phyloP scores from a whole-genome alignment of 2,888 invertebrate species.

The Pristionchus exspectatus region DNA sequence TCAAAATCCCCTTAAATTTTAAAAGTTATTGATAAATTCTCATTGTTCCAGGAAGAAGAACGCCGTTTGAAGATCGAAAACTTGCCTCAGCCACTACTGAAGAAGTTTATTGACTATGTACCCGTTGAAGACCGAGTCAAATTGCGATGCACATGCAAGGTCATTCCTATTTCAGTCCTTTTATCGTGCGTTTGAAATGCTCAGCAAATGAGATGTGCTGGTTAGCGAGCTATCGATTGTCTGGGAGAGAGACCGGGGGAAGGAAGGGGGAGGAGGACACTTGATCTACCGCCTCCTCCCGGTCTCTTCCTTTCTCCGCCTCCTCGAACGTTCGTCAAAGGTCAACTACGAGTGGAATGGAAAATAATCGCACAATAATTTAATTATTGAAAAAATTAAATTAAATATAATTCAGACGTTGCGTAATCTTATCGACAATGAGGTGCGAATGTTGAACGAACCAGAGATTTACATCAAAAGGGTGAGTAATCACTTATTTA shows the following conservation, averaged over 20 bases:
- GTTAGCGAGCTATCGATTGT: no score
- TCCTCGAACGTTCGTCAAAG: no score
- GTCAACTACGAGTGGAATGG: no score
- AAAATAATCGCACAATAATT: no score
- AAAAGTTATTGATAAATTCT: not conserved
- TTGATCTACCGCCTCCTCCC: no score
- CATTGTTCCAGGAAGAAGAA: not conserved
- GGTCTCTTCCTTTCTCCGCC: no score
- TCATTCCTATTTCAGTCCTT: not conserved
- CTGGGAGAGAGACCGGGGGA: no score
- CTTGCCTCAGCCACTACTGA: not conserved
- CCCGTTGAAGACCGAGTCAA: conserved; percentile 28
- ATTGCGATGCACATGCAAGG: conserved; percentile 34
- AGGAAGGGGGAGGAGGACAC: no score
- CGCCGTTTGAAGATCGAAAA: not conserved
- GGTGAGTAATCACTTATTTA: not conserved
- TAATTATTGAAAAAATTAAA: no score
- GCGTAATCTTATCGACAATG: not conserved
- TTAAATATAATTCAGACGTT: not conserved
- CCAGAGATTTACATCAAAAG: not conserved
- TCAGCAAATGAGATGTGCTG: no score
- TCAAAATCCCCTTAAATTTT: not conserved
- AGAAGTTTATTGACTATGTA: not conserved
- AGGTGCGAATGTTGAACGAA: not conserved
- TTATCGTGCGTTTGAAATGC: no score